These are phyloP conservation scores for Osmerus eperlanus DNA, from an alignment of 2,113 vertebrate species.

Conservation along the genomic window DNA sequence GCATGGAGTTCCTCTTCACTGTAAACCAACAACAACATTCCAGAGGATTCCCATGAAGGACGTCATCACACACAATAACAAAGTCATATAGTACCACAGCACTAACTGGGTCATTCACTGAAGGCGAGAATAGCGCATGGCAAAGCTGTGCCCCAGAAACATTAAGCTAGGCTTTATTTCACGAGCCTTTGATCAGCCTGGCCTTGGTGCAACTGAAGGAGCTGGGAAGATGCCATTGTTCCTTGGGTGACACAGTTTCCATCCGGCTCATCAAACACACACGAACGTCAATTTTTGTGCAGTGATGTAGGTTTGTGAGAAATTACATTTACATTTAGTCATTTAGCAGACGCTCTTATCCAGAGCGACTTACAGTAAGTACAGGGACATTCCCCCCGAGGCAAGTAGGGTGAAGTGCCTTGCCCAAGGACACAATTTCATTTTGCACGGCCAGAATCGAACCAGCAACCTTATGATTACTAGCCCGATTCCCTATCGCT, in stretches of 20 bases:
- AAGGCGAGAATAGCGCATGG: slow-evolving; percentile 6
- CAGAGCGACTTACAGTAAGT: too few species aligned
- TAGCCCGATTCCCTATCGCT: too few species aligned
- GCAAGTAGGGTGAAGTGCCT: too few species aligned
- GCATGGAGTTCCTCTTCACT: too few species aligned
- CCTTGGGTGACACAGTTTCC: slow-evolving; percentile 5
- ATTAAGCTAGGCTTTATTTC: slow-evolving; percentile 3
- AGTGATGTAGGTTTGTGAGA: neutral
- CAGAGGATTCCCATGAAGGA: slow-evolving; percentile 23
- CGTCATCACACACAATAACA: neutral
- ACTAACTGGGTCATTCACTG: slow-evolving; percentile 26
- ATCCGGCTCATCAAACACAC: slow-evolving; percentile 8
- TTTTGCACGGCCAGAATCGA: too few species aligned
- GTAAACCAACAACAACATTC: neutral
- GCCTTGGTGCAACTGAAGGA: neutral
- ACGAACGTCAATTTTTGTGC: slow-evolving; percentile 5
- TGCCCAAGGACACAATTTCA: too few species aligned
- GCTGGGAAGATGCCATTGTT: slow-evolving; percentile 7
- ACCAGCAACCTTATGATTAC: too few species aligned
- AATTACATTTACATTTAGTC: neutral
- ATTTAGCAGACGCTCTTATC: too few species aligned
- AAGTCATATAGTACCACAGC: neutral
- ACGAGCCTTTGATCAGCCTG: slow-evolving; percentile 3
- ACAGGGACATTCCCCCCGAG: too few species aligned
- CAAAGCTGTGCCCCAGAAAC: slow-evolving; percentile 20